These are phyloP conservation scores for Calephelis virginiensis DNA, from an alignment of 1,140 invertebrate species.

Conservation along the genomic window DNA sequence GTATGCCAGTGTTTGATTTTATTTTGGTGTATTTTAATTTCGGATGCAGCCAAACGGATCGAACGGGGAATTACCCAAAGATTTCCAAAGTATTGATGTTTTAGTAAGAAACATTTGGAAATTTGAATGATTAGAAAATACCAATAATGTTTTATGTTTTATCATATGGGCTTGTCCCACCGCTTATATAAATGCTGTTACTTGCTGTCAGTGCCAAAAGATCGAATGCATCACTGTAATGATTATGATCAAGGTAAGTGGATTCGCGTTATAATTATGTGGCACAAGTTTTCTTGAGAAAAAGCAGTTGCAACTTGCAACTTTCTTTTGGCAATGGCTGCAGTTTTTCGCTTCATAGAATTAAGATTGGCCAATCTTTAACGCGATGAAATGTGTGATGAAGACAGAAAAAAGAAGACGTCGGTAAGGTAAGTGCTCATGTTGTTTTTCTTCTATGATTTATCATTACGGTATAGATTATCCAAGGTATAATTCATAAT, in stretches of 20 bases:
- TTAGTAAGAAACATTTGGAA: no score
- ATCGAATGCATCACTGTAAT: constrained; percentile 30
- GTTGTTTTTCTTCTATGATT: background rate
- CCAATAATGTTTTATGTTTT: constrained; percentile 22
- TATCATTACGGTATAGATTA: constrained; percentile 9
- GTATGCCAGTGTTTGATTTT: constrained; percentile 58
- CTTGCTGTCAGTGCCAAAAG: constrained; percentile 57
- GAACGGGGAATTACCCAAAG: constrained; percentile 48
- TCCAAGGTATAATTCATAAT: no score
- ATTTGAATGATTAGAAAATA: background rate
- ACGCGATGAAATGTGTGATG: constrained; percentile 37
- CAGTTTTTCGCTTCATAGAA: constrained; percentile 36
- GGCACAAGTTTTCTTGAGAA: constrained; percentile 36
- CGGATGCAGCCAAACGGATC: constrained; percentile 55
- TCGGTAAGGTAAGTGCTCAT: constrained; percentile 53
- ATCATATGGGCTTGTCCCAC: constrained; percentile 53
- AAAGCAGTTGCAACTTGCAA: constrained; percentile 32
- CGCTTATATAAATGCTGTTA: constrained; percentile 21
- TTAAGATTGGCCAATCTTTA: constrained; percentile 71
- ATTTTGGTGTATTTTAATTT: constrained; percentile 62
- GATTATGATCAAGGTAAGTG: constrained; percentile 2
- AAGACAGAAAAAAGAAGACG: constrained; percentile 44
- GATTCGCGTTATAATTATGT: constrained; percentile 44
- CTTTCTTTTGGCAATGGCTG: constrained; percentile 59
- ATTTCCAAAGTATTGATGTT: background rate